Evolutionary conservation across 1,140 invertebrate species (phyloP).

Genomic region (Dreissena rostriformis): DNA sequence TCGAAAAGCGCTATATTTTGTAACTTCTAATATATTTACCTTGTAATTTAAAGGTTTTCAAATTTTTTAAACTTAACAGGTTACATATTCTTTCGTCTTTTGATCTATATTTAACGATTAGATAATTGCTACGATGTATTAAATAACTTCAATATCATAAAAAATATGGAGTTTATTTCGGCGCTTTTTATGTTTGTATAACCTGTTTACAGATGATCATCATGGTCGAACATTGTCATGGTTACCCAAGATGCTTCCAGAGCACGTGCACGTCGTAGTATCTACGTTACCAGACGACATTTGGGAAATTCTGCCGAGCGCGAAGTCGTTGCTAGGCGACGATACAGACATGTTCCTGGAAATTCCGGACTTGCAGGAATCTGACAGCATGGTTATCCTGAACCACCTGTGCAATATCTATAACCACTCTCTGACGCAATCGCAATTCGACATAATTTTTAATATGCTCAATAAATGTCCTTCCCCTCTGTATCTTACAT

Average conservation of each 20-base stretch:
- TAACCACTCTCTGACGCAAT: constrained; percentile 64
- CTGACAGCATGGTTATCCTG: constrained; percentile 72
- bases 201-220: constrained; percentile 69
- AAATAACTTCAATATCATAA: too few species aligned
- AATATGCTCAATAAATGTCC: constrained; percentile 74
- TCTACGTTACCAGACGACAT: constrained; percentile 78
- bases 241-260: constrained; percentile 77
- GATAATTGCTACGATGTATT: too few species aligned
- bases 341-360: constrained; percentile 68
- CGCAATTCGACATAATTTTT: constrained; percentile 75
- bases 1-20: too few species aligned
- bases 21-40: too few species aligned
- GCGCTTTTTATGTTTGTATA: too few species aligned
- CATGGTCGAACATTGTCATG: constrained; percentile 75
- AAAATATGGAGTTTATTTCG: too few species aligned
- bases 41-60: too few species aligned
- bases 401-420: constrained; percentile 70
- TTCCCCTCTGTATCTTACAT: constrained; percentile 75
- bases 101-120: too few species aligned
- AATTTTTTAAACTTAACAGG: too few species aligned
- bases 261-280: constrained; percentile 87
- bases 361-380: constrained; percentile 66
- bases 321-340: constrained; percentile 62
- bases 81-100: too few species aligned
- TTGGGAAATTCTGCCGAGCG: constrained; percentile 67